A percentile compares a stretch with the other conserved stretches of the same genome.
Conservation (phyloP, 2,888 invertebrate genomes). For the Cosmopolites sordidus region DNA sequence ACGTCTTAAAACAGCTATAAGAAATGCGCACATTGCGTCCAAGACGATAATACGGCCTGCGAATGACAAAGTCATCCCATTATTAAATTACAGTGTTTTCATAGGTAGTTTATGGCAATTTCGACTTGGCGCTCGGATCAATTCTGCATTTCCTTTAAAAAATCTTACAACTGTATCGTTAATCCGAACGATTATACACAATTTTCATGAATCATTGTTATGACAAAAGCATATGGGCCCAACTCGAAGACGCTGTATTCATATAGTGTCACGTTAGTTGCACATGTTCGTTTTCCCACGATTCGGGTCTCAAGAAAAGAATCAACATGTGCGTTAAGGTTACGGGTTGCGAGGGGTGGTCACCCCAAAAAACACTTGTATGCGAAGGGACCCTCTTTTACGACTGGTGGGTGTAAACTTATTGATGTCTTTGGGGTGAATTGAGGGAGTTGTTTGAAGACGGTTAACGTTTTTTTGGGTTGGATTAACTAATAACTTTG, state of each 20-base stretch:
- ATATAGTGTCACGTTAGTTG: constrained; percentile 36
- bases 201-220: constrained; percentile 8
- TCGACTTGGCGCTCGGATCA: too few relatives aligned
- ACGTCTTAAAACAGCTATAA: constrained; percentile 12
- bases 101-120: background rate
- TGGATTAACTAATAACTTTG: too few relatives aligned
- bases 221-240: constrained; percentile 27
- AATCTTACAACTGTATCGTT: background rate
- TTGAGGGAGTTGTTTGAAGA: background rate
- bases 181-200: background rate
- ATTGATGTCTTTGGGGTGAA: background rate
- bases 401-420: constrained; percentile 8
- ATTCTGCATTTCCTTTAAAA: background rate
- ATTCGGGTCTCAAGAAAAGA: constrained; percentile 30
- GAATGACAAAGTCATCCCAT: constrained; percentile 29
- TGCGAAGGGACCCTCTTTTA: constrained; percentile 12
- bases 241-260: constrained; percentile 33
- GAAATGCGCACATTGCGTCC: constrained; percentile 13
- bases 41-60: constrained; percentile 17
- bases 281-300: constrained; percentile 46
- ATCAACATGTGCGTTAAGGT: constrained; percentile 40
- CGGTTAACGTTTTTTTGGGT: background rate
- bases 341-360: constrained; percentile 32
- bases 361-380: constrained; percentile 40
- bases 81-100: constrained; percentile 27